These are phyloP conservation scores for Pandemis corylana DNA, from an alignment of 2,888 invertebrate genomes.

Conservation along the genomic window DNA sequence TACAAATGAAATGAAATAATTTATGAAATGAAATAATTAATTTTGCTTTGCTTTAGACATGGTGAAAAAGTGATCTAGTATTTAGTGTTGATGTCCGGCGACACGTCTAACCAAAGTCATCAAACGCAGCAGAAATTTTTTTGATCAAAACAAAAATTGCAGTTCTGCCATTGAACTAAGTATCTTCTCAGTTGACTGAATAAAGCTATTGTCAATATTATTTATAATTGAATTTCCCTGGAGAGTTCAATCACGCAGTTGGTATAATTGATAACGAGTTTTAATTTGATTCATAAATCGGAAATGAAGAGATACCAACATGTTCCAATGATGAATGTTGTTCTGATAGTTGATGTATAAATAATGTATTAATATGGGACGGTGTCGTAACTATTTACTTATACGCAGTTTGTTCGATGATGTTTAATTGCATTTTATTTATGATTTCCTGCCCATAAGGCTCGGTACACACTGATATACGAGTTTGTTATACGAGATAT, in stretches of 20 bases:
- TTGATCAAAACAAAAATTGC: too few species aligned
- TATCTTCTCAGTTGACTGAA: neutral
- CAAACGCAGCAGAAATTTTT: too few species aligned
- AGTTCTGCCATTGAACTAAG: too few species aligned
- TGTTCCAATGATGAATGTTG: neutral
- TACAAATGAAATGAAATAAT: too few species aligned
- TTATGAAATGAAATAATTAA: too few species aligned
- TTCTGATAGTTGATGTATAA: neutral
- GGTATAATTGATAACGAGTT: constrained; percentile 8
- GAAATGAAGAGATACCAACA: constrained; percentile 3
- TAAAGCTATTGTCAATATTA: neutral
- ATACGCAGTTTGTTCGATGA: neutral
- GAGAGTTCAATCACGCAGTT: constrained; percentile 2
- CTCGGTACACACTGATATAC: neutral
- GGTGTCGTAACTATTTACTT: neutral
- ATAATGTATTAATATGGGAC: neutral
- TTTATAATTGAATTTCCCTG: neutral
- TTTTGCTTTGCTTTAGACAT: too few species aligned
- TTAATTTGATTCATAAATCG: constrained; percentile 4
- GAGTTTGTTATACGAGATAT: neutral
- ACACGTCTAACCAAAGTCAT: too few species aligned
- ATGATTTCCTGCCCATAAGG: neutral
- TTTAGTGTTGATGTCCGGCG: too few species aligned
- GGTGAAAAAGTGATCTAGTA: too few species aligned
- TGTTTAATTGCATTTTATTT: neutral